Base-by-base conservation (phyloP, 2,888 invertebrate genomes). In the Campoletis raptor region DNA sequence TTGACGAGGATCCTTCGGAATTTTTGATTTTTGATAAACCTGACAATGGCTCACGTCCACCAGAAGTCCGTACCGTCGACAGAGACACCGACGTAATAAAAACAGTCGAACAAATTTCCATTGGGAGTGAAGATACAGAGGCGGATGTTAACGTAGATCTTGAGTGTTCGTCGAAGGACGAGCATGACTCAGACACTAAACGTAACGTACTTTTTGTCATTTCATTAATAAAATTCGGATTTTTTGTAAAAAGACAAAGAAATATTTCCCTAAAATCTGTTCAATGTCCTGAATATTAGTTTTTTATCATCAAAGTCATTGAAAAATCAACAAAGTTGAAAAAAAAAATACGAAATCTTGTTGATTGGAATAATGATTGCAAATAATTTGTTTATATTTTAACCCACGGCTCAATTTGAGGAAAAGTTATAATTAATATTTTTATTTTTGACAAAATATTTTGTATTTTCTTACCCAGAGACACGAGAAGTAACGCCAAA, bases 61-160 rank as follows among this genome's bases (percentile, higher is more conserved):
- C 77, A 42, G 66, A 81, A 73, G 30, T 83, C 72, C 52, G 83
- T 76, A 48, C 36, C 3, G 69, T 73, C 12, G 86, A 64, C 36
- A 84, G 85, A 24, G 87, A 89, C 40, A 64, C 74, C 18, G 81
- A 66, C 45, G 73, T 66, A 0, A 76, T 67, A 6, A 69, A 70
- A 12, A 66, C 76, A 2, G 64, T 37, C 21, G 83, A 85, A 70
- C 76, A 78, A 10, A 40, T 48, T 21, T 90, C 90, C 0, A 36
- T 84, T 9, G 88, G 88, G 0, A 91, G 90, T 64, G 90, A 91
- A 61, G 92, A 93, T 42, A 93, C 93, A 7, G 92, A 93, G 12
- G 90, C 90, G 10, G 93, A 93, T 18, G 79, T 91, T 10, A 92
- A 93, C 86, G 88, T 91, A 1, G 92, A 93, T 24, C 76, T 90